Conservation (phyloP, 53 echinoderm and acorn worm genomes). For the Holothuria leucospilota region DNA sequence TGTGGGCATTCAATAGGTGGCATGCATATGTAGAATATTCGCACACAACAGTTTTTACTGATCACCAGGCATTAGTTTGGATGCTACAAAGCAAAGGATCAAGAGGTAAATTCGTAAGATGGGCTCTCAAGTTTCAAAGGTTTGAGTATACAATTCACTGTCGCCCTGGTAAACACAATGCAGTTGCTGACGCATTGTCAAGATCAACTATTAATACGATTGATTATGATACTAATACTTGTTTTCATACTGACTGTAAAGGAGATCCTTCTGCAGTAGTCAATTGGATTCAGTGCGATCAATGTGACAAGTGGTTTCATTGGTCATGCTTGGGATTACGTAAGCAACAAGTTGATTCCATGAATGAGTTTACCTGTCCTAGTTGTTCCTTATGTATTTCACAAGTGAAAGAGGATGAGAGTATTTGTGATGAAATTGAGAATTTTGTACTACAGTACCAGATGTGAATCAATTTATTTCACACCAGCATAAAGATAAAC, state of each 20-base stretch:
- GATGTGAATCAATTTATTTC: too few relatives aligned
- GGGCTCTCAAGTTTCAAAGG: neutral
- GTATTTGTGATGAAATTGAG: too few relatives aligned
- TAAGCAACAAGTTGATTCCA: constrained; percentile 1
- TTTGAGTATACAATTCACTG: constrained; percentile 48
- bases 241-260: constrained; percentile 34
- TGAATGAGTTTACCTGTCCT: too few relatives aligned
- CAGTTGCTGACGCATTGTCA: too few relatives aligned
- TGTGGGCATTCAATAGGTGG: too few relatives aligned
- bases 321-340: constrained; percentile 32
- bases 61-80: constrained; percentile 59
- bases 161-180: constrained; percentile 50
- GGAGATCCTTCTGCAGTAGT: constrained; percentile 30
- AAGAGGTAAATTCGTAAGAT: constrained; percentile 49
- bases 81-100: too few relatives aligned
- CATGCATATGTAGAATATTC: constrained; percentile 56
- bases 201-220: neutral
- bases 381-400: too few relatives aligned
- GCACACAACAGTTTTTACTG: too few relatives aligned
- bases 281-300: constrained; percentile 60
- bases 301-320: constrained; percentile 57
- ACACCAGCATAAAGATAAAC: too few relatives aligned
- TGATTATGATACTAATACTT: constrained; percentile 26
- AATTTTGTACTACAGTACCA: neutral
- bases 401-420: too few relatives aligned